These are phyloP conservation scores for Perognathus longimembris DNA, from an alignment of 2,113 vertebrate species.

Conservation along the genomic window DNA sequence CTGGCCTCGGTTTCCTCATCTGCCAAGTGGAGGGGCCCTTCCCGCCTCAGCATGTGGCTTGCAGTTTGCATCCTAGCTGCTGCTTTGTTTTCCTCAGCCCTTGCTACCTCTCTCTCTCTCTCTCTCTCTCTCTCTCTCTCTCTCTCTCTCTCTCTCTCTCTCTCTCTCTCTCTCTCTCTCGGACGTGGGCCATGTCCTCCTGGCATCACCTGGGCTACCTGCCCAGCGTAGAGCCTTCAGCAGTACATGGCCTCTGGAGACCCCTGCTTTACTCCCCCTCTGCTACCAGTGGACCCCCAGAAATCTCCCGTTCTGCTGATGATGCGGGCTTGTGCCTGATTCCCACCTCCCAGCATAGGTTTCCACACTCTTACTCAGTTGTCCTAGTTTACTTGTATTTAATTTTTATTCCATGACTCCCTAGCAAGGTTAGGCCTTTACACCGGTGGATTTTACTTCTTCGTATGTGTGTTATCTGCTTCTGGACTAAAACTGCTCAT, in stretches of 20 bases:
- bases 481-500: background rate
- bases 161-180: background rate
- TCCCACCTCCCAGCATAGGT: background rate
- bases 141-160: background rate
- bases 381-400: conserved; percentile 20
- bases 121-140: background rate
- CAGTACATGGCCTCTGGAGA: background rate
- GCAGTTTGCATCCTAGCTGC: background rate
- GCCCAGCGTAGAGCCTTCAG: background rate
- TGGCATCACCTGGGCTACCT: background rate
- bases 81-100: too few species aligned
- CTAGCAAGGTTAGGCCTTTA: conserved; percentile 17
- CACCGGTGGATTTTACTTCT: background rate
- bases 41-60: background rate
- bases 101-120: background rate
- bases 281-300: conserved; percentile 2
- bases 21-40: background rate
- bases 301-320: background rate
- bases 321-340: background rate
- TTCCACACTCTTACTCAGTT: background rate
- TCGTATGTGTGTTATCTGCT: background rate
- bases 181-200: background rate
- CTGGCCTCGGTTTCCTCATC: background rate
- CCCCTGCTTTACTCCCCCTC: background rate
- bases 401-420: background rate